Evolutionary conservation across 2,888 invertebrate species (phyloP), one percentile per base, ranked within the genome.

Genomic region (Amphipoea lucens): DNA sequence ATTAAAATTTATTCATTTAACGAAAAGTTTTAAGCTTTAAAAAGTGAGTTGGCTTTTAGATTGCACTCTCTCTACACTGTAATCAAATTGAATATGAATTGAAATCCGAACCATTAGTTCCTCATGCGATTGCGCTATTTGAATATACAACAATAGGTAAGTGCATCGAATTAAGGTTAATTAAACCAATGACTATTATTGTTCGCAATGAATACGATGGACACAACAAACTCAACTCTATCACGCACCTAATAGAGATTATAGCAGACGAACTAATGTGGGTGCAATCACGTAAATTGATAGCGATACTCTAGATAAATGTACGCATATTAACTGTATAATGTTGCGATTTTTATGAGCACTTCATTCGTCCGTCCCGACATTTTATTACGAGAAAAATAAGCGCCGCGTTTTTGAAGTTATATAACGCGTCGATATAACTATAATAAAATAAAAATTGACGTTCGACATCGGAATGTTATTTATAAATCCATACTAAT

Each of bases 111-210:
- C 86, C 87, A 86, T 79, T 78, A 82, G 83, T 85, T 87, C 80
- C 77, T 79, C 90, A 88, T 90, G 87, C 90, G 87, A 92, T 91
- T 90, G 91, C 83, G 78, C 91, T 89, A 91, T 92, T 90, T 87
- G 87, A 90, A 90, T 91, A 90, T 90, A 90, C 88, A 82, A 92
- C 91, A 91, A 92, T 92, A 88, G 88, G 91, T 92, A 91, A 92
- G 90, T 94, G 94, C 93, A 94, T 94, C 92, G 94, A 95, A 95
- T 95, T 94, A 95, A 94, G 93, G 94, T 93, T 95, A 95, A 95
- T 96, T 94, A 95, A 94, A 92, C 90, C 94, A 95, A 95, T 94
- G 91, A 91, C 90, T 91, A 92, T 93, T 93, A 93, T 93, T 92
- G 91, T 90, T 89, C 88, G 84, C 90, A 91, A 88, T 88, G 85